Base-by-base conservation (phyloP, 53 echinoderm and acorn worm species). In the Zoroaster sp. region DNA sequence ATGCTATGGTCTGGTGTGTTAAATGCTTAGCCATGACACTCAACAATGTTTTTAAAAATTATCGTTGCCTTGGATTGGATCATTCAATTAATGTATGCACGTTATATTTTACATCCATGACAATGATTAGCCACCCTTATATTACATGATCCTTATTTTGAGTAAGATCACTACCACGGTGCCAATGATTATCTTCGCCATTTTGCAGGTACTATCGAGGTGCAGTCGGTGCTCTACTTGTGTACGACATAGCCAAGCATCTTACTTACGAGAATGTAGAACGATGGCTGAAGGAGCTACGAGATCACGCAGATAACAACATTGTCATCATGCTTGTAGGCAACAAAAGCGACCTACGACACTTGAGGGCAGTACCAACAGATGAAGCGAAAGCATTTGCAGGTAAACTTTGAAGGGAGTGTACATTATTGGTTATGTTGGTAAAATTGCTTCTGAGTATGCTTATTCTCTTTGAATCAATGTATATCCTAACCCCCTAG, bases 291-390 rank as follows among this genome's bases (percentile, higher is more conserved):
- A 97, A 97, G 63, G 95, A 97, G 49, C 92, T 95, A n/a, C 72
- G 95, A 72, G 98, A 97, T 79, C 98, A 97, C 66, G 98, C 98
- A 69, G 98, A 97, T 87, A 97, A 97, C 71, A 97, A 97, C 89
- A 97, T 97, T 83, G 98, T 97, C 76, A 97, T 97, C 81, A 97
- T 96, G 98, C 91, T 97, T 92, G 98, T 97, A 72, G 98, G 98
- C 55, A 96, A 97, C 94, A 96, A 97, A 81, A 96, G 94, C 87
- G 95, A 96, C 69, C 83, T 97, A 69, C 95, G 98, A 81, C 98
- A 97, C 88, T 92, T 96, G 92, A 94, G 98, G 93, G 98, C 98
- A 75, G 98, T 97, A 91, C 95, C 95, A 53, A 97, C 98, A 96
- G 98, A 97, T 75, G 98, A 97, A 86, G 95, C 97, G 55, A 97